Conservation (phyloP, 2,113 vertebrate species). For the Petromus typicus region DNA sequence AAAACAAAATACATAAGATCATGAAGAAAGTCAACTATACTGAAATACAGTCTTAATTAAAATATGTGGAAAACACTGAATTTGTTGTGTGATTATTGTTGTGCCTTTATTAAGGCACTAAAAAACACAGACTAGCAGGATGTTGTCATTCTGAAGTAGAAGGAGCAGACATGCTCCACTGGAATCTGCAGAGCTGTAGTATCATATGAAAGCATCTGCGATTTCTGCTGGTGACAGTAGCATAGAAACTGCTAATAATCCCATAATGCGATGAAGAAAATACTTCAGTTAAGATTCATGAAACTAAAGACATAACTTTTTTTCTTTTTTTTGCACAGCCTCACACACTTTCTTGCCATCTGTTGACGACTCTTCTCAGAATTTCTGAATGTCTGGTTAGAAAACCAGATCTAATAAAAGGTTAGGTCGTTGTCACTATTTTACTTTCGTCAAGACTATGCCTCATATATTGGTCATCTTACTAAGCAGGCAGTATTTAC, state of each 20-base stretch:
- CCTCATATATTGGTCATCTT: not conserved
- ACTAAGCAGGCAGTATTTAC: not conserved
- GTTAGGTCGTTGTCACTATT: not conserved
- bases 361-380: not conserved
- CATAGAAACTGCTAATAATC: not conserved
- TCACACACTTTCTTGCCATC: not conserved
- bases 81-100: not conserved
- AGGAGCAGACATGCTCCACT: not conserved
- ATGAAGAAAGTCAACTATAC: not conserved
- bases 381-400: not conserved
- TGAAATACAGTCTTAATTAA: slow-evolving; percentile 7
- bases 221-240: not conserved
- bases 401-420: not conserved
- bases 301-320: not conserved
- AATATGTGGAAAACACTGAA: not conserved
- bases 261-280: not conserved
- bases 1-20: not conserved
- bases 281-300: not conserved
- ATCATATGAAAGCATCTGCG: not conserved
- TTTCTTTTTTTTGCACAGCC: not conserved
- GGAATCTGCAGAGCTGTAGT: not conserved
- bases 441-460: slow-evolving; percentile 15
- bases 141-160: not conserved
- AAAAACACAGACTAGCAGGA: not conserved
- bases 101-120: not conserved